A percentile compares a stretch with the other conserved stretches of the same genome.
Conservation (phyloP, 2,797 vertebrate genomes). For the Scolopax rusticola region DNA sequence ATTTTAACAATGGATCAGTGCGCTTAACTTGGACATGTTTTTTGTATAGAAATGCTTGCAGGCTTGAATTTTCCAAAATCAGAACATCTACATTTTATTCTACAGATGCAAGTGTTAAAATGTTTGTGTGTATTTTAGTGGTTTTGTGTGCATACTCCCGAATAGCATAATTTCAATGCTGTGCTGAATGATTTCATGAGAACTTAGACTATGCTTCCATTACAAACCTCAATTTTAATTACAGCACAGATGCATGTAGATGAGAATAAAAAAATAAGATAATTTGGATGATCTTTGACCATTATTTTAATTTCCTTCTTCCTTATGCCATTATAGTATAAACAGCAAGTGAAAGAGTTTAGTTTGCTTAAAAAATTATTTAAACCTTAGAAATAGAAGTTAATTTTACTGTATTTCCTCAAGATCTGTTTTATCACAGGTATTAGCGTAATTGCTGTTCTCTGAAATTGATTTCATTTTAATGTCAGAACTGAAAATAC, state of each 20-base stretch:
- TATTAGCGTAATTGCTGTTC: neutral
- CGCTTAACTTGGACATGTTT: neutral
- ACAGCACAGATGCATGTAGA: neutral
- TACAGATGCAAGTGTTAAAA: constrained; percentile 20
- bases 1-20: neutral
- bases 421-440: neutral
- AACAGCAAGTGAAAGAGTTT: neutral
- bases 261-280: neutral
- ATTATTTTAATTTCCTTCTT: neutral
- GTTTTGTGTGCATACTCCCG: neutral
- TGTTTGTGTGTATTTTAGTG: neutral
- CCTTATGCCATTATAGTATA: neutral
- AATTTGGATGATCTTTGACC: neutral
- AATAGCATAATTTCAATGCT: constrained; percentile 1
- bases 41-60: neutral
- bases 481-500: neutral
- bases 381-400: neutral
- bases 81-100: neutral
- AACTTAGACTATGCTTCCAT: neutral
- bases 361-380: neutral
- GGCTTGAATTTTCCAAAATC: neutral
- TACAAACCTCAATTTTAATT: constrained; percentile 5
- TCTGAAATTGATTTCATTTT: neutral
- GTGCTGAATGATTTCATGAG: neutral
- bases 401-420: neutral